phyloP scores from a whole-genome alignment of 2,113 vertebrate genomes.

The Platysteira castanea region DNA sequence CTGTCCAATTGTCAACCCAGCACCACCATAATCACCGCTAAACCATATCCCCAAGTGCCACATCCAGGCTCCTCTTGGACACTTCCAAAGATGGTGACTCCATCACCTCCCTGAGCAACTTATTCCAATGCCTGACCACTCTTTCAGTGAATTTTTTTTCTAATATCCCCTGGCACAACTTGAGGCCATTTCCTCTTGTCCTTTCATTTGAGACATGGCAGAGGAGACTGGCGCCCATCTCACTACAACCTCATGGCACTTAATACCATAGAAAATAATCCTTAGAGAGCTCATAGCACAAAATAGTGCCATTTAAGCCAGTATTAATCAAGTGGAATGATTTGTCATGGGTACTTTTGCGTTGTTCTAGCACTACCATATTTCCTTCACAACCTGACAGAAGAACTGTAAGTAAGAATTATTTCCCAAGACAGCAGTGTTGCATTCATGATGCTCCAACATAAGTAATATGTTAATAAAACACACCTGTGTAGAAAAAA shows the following conservation, averaged over 20 bases:
- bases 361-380: neutral
- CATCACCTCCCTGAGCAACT: neutral
- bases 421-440: neutral
- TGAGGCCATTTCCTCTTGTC: neutral
- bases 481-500: neutral
- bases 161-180: neutral
- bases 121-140: neutral
- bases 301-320: neutral
- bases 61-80: neutral
- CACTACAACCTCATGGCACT: neutral
- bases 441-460: neutral
- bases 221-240: neutral
- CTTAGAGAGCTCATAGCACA: neutral
- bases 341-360: neutral
- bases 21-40: neutral
- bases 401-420: neutral
- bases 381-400: neutral
- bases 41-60: neutral
- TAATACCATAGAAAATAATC: neutral
- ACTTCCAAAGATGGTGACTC: neutral
- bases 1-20: neutral
- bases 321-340: neutral
- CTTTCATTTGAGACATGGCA: neutral
- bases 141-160: neutral
- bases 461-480: neutral